These are phyloP conservation scores for Catostomus latipinnis DNA, from an alignment of 2,797 vertebrate species.

Conservation along the genomic window DNA sequence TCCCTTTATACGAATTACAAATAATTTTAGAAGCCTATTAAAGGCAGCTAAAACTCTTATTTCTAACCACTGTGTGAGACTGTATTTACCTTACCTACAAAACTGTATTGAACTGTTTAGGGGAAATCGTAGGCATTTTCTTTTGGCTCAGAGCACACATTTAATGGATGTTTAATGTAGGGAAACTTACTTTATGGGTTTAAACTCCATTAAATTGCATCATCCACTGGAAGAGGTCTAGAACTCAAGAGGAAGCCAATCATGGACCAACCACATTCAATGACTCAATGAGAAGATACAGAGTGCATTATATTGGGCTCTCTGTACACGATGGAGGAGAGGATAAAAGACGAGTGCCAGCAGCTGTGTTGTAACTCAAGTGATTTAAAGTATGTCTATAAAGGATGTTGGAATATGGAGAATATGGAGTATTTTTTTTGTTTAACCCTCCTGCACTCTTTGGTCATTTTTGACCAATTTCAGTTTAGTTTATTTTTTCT, in stretches of 20 bases:
- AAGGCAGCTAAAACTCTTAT: background rate
- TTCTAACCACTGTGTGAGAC: constrained; percentile 21
- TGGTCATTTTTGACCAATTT: too few relatives aligned
- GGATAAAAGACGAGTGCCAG: constrained; percentile 46
- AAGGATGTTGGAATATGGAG: background rate
- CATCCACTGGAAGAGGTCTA: constrained; percentile 4
- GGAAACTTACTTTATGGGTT: constrained; percentile 24
- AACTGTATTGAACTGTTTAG: constrained; percentile 15
- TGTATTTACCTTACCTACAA: background rate
- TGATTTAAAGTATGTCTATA: background rate
- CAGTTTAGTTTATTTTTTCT: too few relatives aligned
- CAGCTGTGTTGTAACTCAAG: constrained; percentile 48
- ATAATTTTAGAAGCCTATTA: background rate
- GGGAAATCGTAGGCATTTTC: constrained; percentile 27
- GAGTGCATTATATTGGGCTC: constrained; percentile 44
- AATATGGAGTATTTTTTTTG: constrained; percentile 1
- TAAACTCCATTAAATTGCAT: constrained; percentile 22
- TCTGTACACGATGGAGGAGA: constrained; percentile 1
- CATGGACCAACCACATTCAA: background rate
- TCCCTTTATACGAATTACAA: constrained; percentile 9
- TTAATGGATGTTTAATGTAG: constrained; percentile 23
- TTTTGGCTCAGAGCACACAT: constrained; percentile 9
- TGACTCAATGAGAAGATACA: constrained; percentile 38
- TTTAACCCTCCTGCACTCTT: too few relatives aligned
- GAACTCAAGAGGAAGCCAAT: background rate